Evolutionary conservation across 2,888 invertebrate species (phyloP), one percentile per base, ranked within the genome.

Genomic region (Parasteatoda lunata): DNA sequence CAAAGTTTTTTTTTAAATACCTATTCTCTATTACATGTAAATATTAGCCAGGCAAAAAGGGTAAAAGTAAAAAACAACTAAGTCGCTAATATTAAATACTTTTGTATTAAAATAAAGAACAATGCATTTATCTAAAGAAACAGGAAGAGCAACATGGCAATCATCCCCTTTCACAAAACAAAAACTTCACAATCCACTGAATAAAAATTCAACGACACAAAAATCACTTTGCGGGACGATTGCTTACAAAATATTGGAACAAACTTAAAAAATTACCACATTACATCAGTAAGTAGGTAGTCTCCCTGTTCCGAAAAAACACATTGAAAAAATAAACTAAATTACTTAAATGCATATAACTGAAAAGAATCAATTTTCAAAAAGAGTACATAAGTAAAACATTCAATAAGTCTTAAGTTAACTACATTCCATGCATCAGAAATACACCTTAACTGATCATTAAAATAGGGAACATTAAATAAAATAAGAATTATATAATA

Each of bases 1-100:
- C 65, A 86, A 77, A 30, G 30, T 30, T 30, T 30, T 30, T 77
- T 87, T 81, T 73, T 76, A 87, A 82, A 73, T 77, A 87, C 77
- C 86, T 87, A 87, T 87, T 87, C 82, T 77, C 86, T 87, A 87
- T 87, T 87, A 82, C 81, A 82, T 77, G 78, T 87, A 87, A 77
- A 80, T 80, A 87, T 87, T 81, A 86, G 82, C 82, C 81, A 87
- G 86, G 77, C 81, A 82, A 87, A 82, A 81, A 82, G 78, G 76
- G 77, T 51, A 75, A 79, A 79, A 85, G 79, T 76, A 86, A 86
- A 79, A 85, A 85, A 75, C 71, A 86, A 86, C 85, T 86, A 86
- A 86, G 80, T 77, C 80, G 70, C 85, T 86, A 86, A 85, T 71
- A 70, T 79, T 70, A 82, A 87, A 82, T 80, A 87, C 72, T 78